These are phyloP conservation scores for Quadroppia sp. DNA, from an alignment of 2,888 invertebrate genomes.

Conservation along the genomic window DNA sequence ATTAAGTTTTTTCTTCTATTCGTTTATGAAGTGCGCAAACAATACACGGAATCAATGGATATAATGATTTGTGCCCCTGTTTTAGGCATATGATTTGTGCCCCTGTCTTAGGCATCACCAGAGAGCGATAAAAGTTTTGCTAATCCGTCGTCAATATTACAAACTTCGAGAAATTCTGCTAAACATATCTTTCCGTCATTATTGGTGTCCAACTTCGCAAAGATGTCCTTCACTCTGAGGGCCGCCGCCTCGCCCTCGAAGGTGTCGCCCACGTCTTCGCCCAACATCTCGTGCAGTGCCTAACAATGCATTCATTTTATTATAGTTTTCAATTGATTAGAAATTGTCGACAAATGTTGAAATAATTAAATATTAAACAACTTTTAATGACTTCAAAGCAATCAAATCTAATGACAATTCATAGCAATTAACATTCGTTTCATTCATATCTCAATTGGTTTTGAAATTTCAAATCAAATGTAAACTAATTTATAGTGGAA, in stretches of 20 bases:
- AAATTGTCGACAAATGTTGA: neutral
- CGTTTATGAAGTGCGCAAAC: slow-evolving; percentile 27
- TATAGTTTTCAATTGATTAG: neutral
- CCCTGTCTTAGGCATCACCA: slow-evolving; percentile 32
- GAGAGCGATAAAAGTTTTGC: slow-evolving; percentile 44
- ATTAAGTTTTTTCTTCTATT: too few relatives aligned
- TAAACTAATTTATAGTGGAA: too few relatives aligned
- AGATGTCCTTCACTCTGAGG: slow-evolving; percentile 96
- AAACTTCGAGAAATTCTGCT: slow-evolving; percentile 96
- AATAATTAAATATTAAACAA: neutral
- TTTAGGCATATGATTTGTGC: neutral
- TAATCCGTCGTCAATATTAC: slow-evolving; percentile 91
- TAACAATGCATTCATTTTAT: slow-evolving; percentile 54
- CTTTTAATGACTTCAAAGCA: too few relatives aligned
- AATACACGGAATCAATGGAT: neutral
- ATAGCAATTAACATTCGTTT: too few relatives aligned
- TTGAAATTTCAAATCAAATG: too few relatives aligned
- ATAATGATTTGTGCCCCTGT: neutral
- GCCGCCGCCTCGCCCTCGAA: slow-evolving; percentile 89
- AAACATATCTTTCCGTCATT: slow-evolving; percentile 96
- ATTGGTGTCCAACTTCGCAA: slow-evolving; percentile 99
- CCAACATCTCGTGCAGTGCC: slow-evolving; percentile 99
- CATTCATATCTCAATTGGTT: too few relatives aligned
- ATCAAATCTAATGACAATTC: too few relatives aligned
- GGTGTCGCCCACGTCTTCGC: slow-evolving; percentile 89